Base-by-base conservation (phyloP, 2,888 invertebrate genomes). In the Meghimatium bilineatum region DNA sequence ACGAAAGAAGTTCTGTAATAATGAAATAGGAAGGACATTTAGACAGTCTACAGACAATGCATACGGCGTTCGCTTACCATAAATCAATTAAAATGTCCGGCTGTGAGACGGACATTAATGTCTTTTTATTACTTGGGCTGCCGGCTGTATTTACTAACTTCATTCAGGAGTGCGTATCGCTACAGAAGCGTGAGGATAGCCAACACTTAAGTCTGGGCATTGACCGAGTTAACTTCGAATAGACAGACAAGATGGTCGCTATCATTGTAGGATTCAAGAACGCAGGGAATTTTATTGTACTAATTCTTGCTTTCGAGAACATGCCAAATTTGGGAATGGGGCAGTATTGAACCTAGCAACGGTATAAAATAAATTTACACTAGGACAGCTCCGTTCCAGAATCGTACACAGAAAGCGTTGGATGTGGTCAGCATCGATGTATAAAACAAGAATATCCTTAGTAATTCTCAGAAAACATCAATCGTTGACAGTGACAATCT, bases 81-180 rank as follows among this genome's bases (percentile, higher is more conserved):
- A 74, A 74, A 32, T 52, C 17, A 20, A 52, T 74, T 74, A 74
- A 74, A 74, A 52, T 52, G 52, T 34, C 32, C 14, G 74, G 5
- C 14, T 20, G 14, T 52, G 20, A 23, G 23, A 74, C 74, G 6
- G 8, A n/a, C 20, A 32, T 2, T 52, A 52, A 52, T 52, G 29
- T 52, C 74, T 52, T 5, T 29, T 29, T n/a, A 74, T 74, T 52
- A 20, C 74, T 32, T 8, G 8, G 3, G 32, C 29, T 12, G 23
- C 44, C 3, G 8, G 44, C 8, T 52, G 52, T 32, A 29, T 26
- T 29, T 52, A 23, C 52, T 74, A 74, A 74, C 49, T 52, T 52
- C 52, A 74, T 74, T 74, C 26, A 32, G n/a, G 74, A 14, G 52
- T 34, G 32, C 44, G 29, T 52, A 20, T 44, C 29, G 29, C 32